Evolutionary conservation across 2,113 vertebrate species (phyloP), one percentile per base, ranked within the genome.

Genomic region (Pholis gunnellus): DNA sequence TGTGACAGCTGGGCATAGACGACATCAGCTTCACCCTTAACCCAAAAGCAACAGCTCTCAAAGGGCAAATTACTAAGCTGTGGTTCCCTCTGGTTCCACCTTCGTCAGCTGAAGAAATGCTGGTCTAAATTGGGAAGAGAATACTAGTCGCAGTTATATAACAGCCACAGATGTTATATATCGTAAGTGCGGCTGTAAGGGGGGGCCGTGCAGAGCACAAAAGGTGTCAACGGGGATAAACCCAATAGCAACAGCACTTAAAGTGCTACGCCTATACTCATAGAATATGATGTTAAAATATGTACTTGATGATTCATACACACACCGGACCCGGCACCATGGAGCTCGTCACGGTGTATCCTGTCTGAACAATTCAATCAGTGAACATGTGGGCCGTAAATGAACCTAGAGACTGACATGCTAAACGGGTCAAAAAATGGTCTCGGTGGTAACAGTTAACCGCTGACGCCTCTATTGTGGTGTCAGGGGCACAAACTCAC

Each of bases 401-500:
- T 56, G 22, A 25, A 25, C 52, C 46, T 48, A n/a, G 25, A 56
- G 52, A 13, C 20, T 8, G 14, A n/a, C 22, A 25, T 18, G 46
- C 17, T 4, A 6, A 48, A 48, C 17, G 2, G 48, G 18, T 25
- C 54, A 25, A 56, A 56, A 4, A 9, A 25, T 56, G 52, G 9
- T n/a, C 22, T 25, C 10, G 22, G 52, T 11, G 52, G 25, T 27
- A 56, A 11, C n/a, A 4, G 54, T 17, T 56, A 14, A 57, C 56
- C 25, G 2, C 25, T 27, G 25, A 57, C 54, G 2, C 10, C 10
- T 25, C 3, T 2, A 8, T 52, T 3, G 76, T 78, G 77, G 88
- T 85, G 87, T 89, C 77, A 87, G 72, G 74, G 36, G 27, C 50
- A 66, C 67, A 76, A n/a, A 65, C 14, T 0, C 75, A 69, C 54